Percentiles rank a stretch among this genome's conserved stretches.
Conservation (phyloP, 2,113 vertebrate genomes). For the Platanista minor region DNA sequence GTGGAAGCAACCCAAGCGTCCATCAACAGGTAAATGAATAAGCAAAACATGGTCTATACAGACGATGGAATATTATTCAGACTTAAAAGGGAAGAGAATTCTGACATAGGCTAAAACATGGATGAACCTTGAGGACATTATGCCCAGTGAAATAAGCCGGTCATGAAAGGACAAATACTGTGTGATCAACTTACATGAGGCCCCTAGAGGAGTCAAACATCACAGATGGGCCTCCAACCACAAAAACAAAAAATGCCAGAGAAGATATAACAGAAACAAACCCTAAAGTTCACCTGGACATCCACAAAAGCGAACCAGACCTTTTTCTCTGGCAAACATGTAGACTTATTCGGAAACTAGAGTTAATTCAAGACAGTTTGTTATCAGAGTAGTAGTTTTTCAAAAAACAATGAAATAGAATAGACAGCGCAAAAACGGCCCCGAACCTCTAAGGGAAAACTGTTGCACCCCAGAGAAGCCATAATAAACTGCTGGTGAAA, state of each 20-base stretch:
- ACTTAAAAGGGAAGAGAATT: not conserved
- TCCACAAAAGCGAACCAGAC: not conserved
- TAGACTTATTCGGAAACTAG: not conserved
- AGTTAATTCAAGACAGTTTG: not conserved
- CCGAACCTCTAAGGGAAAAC: not conserved
- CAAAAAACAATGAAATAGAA: not conserved
- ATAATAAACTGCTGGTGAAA: not conserved
- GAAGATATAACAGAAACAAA: not conserved
- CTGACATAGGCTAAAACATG: not conserved
- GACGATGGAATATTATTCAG: accelerated
- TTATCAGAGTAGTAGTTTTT: not conserved
- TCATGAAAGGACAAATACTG: too few relatives aligned
- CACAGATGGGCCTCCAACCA: not conserved
- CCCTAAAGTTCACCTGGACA: not conserved
- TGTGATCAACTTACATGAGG: accelerated
- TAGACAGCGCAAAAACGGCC: not conserved
- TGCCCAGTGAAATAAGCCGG: not conserved
- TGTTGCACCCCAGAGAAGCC: not conserved
- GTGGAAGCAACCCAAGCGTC: not conserved
- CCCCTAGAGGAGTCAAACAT: accelerated
- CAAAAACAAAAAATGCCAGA: not conserved
- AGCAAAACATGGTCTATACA: too few relatives aligned
- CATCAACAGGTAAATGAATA: accelerated
- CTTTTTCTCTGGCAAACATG: not conserved
- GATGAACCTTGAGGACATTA: accelerated